Base-by-base conservation (phyloP, 2,797 vertebrate genomes). In the Sitta carolinensis region DNA sequence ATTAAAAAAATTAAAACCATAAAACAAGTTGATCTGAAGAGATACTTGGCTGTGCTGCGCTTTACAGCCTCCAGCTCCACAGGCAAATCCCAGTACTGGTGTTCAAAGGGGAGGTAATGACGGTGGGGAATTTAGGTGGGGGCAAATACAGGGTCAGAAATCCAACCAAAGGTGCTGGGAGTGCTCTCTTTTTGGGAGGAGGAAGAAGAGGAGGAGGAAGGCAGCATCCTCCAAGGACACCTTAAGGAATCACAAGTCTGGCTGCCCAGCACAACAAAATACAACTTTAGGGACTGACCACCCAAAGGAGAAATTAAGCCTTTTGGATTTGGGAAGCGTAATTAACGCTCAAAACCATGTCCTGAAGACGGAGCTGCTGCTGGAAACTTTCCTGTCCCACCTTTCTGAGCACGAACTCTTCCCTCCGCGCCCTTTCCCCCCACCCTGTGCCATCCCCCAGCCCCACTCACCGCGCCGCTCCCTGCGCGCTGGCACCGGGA, bases 371-470 rank as follows among this genome's bases (percentile, higher is more conserved):
- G 5, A 19, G 16, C 79, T 38, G 1, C 52, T 25, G 9, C 52
- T 38, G 13, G 42, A 50, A 63, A 30, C 1, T 1, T 13, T n/a
- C 1, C 0, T 11, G 0, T 14, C 38, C 64, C 45, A 1, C 3
- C 15, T 34, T 84, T 30, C 57, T 27, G 47, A 4, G 9, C 18
- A 4, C 0, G 0, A 27, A 2, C 40, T 1, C 47, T 3, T 1
- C 43, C 43, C 43, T 26, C n/a, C n/a, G n/a, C n/a, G n/a, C n/a
- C n/a, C n/a, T n/a, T n/a, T 36, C 36, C 10, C 36, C 36, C 36
- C 36, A 8, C 36, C 36, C 36, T 10, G 36, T 36, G 36, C 36
- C 36, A 36, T 36, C 36, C 36, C 36, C 36, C 36, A 36, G 8
- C 36, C 36, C 36, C 73, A 3, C 84, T 68, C 78, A 89, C 78